phyloP scores from a whole-genome alignment of 2,113 vertebrate genomes.

The Gymnarchus niloticus region DNA sequence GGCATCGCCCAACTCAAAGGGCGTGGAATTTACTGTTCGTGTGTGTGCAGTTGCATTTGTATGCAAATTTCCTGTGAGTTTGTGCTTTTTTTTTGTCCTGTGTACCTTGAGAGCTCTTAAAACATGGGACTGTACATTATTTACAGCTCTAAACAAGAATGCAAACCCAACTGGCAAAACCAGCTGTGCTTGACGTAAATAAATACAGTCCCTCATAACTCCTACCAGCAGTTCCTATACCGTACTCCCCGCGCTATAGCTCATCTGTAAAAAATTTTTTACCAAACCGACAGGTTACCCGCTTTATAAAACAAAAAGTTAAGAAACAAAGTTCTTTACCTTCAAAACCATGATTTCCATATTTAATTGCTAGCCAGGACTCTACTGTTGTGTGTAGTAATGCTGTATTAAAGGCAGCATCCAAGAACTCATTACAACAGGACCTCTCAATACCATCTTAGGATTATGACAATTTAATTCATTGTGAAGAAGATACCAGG shows the following conservation, averaged over 20 bases:
- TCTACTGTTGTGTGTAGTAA: background rate
- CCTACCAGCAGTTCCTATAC: background rate
- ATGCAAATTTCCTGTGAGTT: background rate
- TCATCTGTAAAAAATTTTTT: background rate
- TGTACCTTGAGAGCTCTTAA: background rate
- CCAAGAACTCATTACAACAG: too few species aligned
- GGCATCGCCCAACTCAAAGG: background rate
- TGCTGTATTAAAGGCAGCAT: background rate
- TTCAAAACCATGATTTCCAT: background rate
- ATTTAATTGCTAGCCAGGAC: background rate
- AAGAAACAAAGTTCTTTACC: background rate
- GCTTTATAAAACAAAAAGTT: background rate
- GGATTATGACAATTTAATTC: background rate
- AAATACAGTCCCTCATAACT: background rate
- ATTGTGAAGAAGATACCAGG: background rate
- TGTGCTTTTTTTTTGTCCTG: background rate
- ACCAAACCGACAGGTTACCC: background rate
- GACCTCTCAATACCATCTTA: background rate
- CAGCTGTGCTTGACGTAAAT: background rate
- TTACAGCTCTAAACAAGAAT: background rate
- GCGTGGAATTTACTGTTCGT: background rate
- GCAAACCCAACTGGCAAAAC: background rate
- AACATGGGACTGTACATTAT: background rate
- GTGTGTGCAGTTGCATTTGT: background rate
- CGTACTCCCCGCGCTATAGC: background rate